Base-by-base conservation (phyloP, 2,888 invertebrate genomes). In the Lithophane semibrunnea region DNA sequence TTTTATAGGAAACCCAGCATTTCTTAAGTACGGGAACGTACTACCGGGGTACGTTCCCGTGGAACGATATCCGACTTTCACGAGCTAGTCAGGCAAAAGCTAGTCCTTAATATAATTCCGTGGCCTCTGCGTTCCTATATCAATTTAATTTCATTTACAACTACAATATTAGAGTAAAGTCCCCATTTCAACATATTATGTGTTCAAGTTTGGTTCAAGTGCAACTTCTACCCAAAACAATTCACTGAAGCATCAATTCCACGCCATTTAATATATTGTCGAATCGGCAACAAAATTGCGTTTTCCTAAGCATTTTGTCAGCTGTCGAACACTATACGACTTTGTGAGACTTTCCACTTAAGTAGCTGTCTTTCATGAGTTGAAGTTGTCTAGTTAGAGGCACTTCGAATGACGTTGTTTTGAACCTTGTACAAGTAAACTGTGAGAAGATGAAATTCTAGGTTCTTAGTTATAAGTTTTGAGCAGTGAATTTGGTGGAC, bases 321-420 rank as follows among this genome's bases (percentile, higher is more conserved):
- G 79, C 73, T 73, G 78, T 68, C 63, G 60, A 69, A 37, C n/a
- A 61, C 44, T 64, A 18, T 37, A 44, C n/a, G 47, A 71, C 24
- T 42, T 72, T 56, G 54, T n/a, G 12, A n/a, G 63, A 84, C 67
- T 74, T 84, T 71, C 63, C 76, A 76, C 74, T 75, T 82, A 78
- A 69, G 63, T 37, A 68, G 54, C 60, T 77, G 80, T 60, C 67
- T 47, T 24, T n/a, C 60, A 47, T 70, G 61, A 73, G 42, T 69
- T 69, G 4, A 66, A 83, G 65, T 63, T 69, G 56, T 69, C 67
- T 66, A 56, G 67, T 81, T 61, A 18, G 42, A 42, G 24, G 21
- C 18, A 37, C n/a, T 79, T 71, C 16, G 0, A 77, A 68, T n/a
- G 68, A 52, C 12, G 52, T 56, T 44, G 64, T 47, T 13, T 12